phyloP scores from a whole-genome alignment of 2,797 vertebrate species.

The Heliangelus exortis region DNA sequence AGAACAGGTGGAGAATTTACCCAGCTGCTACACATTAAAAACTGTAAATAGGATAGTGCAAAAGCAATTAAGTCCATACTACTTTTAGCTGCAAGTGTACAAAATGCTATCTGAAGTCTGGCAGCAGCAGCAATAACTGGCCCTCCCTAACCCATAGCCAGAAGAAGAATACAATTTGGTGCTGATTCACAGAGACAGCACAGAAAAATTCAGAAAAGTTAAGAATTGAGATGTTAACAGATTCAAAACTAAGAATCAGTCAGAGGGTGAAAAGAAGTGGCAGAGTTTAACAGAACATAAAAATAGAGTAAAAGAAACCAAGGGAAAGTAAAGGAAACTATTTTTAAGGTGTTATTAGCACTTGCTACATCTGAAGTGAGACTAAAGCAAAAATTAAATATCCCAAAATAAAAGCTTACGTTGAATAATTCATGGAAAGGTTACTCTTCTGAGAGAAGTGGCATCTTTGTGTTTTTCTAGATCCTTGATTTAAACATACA shows the following conservation, averaged over 20 bases:
- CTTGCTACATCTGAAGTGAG: background rate
- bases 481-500: background rate
- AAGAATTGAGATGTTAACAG: background rate
- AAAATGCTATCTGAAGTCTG: background rate
- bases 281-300: background rate
- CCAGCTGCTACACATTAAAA: conserved; percentile 45
- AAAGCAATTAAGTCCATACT: background rate
- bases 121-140: background rate
- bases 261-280: background rate
- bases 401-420: conserved; percentile 35
- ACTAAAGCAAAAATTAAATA: conserved; percentile 20
- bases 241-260: background rate
- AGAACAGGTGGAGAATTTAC: conserved; percentile 44
- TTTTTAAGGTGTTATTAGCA: conserved; percentile 42
- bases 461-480: background rate
- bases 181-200: background rate
- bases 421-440: conserved; percentile 1
- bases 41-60: background rate
- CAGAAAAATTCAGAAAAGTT: background rate
- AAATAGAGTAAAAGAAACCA: conserved; percentile 19
- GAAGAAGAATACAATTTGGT: background rate
- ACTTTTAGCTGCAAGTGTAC: background rate
- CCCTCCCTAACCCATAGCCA: background rate
- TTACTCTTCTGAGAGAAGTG: background rate
- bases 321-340: background rate